Conservation (phyloP, 1,140 invertebrate species). For the Samia ricini region DNA sequence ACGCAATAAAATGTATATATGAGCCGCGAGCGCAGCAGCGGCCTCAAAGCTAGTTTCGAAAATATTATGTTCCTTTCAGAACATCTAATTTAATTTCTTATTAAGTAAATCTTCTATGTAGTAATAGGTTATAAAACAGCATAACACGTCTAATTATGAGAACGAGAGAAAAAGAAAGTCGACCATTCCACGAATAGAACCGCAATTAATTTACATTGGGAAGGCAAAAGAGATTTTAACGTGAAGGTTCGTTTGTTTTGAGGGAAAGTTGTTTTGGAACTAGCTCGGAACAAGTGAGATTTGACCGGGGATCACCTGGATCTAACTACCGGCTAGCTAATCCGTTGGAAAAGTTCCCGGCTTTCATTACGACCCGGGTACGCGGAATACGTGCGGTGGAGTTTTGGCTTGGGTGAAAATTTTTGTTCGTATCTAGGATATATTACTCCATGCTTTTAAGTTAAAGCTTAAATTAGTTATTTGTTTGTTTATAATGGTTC, state of each 20-base stretch:
- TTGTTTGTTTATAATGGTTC: background rate
- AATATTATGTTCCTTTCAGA: background rate
- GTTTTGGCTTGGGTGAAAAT: slow-evolving; percentile 15
- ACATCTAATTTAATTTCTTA: background rate
- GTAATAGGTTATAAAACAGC: background rate
- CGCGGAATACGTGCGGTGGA: slow-evolving; percentile 15
- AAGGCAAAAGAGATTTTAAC: slow-evolving; percentile 31
- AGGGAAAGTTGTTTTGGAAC: slow-evolving; percentile 26
- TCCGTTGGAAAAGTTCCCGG: slow-evolving; percentile 32
- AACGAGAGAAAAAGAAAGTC: background rate
- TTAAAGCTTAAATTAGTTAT: background rate
- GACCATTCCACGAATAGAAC: slow-evolving; percentile 13
- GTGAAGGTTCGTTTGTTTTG: slow-evolving; percentile 26
- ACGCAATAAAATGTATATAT: no score
- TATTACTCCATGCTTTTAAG: background rate
- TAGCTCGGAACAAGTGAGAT: slow-evolving; percentile 11
- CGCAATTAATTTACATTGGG: slow-evolving; percentile 23
- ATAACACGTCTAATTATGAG: background rate
- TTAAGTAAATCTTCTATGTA: background rate
- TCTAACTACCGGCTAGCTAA: slow-evolving; percentile 20
- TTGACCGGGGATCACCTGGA: slow-evolving; percentile 30
- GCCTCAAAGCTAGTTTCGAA: no score
- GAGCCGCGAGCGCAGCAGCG: no score
- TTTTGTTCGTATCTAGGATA: slow-evolving; percentile 2
- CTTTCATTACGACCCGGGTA: slow-evolving; percentile 28